Evolutionary conservation across 2,888 invertebrate species (phyloP).

Genomic region (Sarcophaga rosellei): DNA sequence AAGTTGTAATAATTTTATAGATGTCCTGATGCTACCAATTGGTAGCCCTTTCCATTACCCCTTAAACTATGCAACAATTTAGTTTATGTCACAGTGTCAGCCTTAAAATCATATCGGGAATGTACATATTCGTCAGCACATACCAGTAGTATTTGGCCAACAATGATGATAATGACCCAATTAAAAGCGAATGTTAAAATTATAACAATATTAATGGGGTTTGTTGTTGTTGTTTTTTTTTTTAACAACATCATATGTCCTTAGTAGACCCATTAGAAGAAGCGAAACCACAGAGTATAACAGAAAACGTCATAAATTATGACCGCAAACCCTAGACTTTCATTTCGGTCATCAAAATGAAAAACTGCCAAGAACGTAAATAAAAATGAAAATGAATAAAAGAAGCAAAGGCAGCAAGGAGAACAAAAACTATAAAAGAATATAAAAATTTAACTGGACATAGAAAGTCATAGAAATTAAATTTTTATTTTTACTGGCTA

Average conservation of each 20-base stretch:
- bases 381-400: not conserved
- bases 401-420: too few relatives aligned
- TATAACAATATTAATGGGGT: not conserved
- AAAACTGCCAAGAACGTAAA: not conserved
- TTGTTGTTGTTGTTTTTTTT: too few relatives aligned
- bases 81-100: not conserved
- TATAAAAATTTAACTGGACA: slow-evolving; percentile 28
- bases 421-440: not conserved
- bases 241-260: not conserved
- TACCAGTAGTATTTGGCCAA: not conserved
- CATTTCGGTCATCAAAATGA: not conserved
- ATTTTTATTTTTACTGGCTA: slow-evolving; percentile 21
- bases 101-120: not conserved
- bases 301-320: not conserved
- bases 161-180: not conserved
- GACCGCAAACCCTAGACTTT: not conserved
- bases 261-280: not conserved
- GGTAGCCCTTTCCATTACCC: too few relatives aligned
- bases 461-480: slow-evolving; percentile 26
- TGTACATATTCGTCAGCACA: not conserved
- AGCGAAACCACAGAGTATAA: not conserved
- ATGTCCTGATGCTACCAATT: too few relatives aligned
- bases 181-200: not conserved
- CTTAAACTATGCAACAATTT: not conserved
- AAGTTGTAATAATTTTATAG: too few relatives aligned